A percentile compares a stretch with the other conserved stretches of the same genome.
These are phyloP conservation scores for Tychaedon coryphoeus DNA, from an alignment of 2,113 vertebrate species.

Conservation along the genomic window DNA sequence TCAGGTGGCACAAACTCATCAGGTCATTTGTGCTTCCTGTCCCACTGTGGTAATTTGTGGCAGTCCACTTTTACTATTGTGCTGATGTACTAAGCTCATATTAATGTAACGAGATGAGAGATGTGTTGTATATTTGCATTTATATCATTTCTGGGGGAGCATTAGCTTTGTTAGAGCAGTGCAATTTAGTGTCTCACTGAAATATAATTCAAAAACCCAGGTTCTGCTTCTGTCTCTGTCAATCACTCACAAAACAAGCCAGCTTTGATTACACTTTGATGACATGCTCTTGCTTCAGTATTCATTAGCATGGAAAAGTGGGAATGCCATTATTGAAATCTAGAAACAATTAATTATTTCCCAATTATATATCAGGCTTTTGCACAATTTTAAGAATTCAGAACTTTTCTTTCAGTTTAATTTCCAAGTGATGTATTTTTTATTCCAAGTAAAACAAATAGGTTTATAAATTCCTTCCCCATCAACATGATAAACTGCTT, in stretches of 20 bases:
- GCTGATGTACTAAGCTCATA: neutral
- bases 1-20: neutral
- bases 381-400: neutral
- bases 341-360: neutral
- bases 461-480: neutral
- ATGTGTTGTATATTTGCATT: neutral
- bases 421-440: neutral
- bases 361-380: neutral
- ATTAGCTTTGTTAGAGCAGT: neutral
- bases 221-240: neutral
- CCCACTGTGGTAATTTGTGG: neutral
- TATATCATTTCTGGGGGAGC: neutral
- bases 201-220: neutral
- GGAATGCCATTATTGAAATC: neutral
- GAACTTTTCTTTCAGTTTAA: neutral
- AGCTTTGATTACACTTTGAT: neutral
- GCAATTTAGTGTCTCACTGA: neutral
- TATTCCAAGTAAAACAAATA: neutral
- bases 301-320: neutral
- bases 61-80: neutral
- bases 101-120: neutral
- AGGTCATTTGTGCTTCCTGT: neutral
- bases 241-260: neutral
- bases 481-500: constrained; percentile 7
- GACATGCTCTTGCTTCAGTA: neutral